Evolutionary conservation across 2,797 vertebrate species (phyloP).

Genomic region (Sus cebifrons): DNA sequence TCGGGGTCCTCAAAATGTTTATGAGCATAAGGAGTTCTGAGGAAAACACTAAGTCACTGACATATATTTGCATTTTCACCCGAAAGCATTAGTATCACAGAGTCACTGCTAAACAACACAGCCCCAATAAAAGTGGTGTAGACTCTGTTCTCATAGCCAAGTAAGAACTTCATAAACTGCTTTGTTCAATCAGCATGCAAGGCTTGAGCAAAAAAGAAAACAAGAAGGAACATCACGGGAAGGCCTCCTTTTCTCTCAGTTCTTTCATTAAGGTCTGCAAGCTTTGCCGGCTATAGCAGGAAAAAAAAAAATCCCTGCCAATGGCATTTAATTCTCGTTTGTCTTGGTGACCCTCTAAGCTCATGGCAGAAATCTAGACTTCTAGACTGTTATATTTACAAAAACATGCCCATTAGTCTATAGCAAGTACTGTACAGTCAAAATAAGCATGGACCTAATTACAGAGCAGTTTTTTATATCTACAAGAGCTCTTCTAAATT

Average conservation of each 20-base stretch:
- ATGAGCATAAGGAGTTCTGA: neutral
- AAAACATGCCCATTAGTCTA: neutral
- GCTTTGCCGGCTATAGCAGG: neutral
- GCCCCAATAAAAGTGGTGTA: neutral
- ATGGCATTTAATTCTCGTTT: neutral
- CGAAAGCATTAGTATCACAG: neutral
- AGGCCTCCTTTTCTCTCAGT: neutral
- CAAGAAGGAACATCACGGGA: neutral
- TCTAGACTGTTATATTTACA: neutral
- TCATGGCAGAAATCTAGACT: neutral
- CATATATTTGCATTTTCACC: neutral
- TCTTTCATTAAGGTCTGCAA: neutral
- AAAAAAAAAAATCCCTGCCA: neutral
- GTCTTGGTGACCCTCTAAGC: neutral
- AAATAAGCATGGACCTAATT: neutral
- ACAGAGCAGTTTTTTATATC: neutral
- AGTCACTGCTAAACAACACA: neutral
- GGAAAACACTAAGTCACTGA: neutral
- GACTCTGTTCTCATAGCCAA: neutral
- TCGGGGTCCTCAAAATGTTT: neutral
- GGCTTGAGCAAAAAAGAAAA: slow-evolving; percentile 40
- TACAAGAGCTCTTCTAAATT: neutral
- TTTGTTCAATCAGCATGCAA: neutral
- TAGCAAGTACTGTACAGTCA: neutral
- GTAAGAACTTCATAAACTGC: neutral